Base-by-base conservation (phyloP, 2,888 invertebrate species). In the Steinernema hermaphroditum region DNA sequence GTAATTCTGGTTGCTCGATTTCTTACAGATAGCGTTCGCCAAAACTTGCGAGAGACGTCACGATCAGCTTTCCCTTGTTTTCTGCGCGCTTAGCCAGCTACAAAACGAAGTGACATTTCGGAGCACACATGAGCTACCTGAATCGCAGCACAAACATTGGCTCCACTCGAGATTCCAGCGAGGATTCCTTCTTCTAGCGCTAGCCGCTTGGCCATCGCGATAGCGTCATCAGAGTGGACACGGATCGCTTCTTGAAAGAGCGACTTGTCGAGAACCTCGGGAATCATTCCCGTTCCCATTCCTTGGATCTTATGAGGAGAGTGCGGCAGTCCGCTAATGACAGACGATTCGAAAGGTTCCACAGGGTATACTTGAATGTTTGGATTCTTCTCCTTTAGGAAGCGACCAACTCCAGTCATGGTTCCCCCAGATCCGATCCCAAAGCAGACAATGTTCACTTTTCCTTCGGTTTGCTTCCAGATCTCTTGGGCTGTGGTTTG, bases 401-500 rank as follows among this genome's bases (percentile, higher is more conserved):
- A 84, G 14, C 77, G 73, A 12, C 80, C 81, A 24, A 80, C 79
- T 12, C 83, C 83, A 4, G 80, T 79, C 49, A 81, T 75, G 22
- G 84, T 84, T 19, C 84, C 84, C 16, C 83, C 84, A 0, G 83
- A 80, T 37, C 85, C 85, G 57, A 85, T 80, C 9, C 83, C 85
- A 68, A 83, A 84, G 44, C 81, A 76, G 22, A 82, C 83, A 24
- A 80, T 80, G 54, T 83, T 85, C 6, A 86, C 81, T 71, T 84
- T 81, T 71, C 85, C 86, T 29, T 81, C 75, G 1, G 86, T 85
- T 72, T 86, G 86, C 34, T 77, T 73, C 83, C 83, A 86, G 71
- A 86, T 86, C 78, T 86, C 86, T 4, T 83, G 85, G 9, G 85
- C 86, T 1, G 86, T 86, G 0, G 84, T 84, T 19, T 79, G 76